These are phyloP conservation scores for Panagrolaimus sp. DNA, from an alignment of 1,140 invertebrate genomes.

Conservation along the genomic window DNA sequence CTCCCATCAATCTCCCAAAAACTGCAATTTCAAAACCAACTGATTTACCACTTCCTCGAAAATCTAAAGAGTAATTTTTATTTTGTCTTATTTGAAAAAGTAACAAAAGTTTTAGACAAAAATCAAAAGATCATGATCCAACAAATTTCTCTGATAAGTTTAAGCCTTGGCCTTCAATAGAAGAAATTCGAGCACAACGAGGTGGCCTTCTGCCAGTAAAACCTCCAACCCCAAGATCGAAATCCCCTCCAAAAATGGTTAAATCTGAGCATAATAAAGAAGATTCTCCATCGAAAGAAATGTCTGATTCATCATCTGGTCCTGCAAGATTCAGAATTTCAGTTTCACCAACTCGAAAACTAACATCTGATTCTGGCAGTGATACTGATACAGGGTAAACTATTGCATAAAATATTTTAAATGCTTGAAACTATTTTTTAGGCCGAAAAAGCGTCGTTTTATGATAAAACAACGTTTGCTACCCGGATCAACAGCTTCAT, in stretches of 20 bases:
- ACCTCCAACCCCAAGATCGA: background rate
- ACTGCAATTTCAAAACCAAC: background rate
- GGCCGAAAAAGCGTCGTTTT: constrained; percentile 22
- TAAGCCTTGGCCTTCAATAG: constrained; percentile 43
- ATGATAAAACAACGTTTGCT: constrained; percentile 43
- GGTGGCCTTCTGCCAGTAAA: constrained; percentile 23
- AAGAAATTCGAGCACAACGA: constrained; percentile 37
- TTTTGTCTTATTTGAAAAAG: background rate
- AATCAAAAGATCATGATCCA: background rate
- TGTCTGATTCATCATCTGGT: background rate
- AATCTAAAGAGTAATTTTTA: background rate
- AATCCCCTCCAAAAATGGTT: constrained; percentile 27
- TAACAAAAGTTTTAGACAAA: constrained; percentile 1
- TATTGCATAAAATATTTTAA: background rate
- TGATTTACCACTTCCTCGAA: constrained; percentile 3
- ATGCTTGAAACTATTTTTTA: background rate
- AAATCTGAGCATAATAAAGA: constrained; percentile 22
- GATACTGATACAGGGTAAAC: background rate
- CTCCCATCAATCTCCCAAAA: background rate
- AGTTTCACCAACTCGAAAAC: constrained; percentile 35
- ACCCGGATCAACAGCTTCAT: constrained; percentile 31
- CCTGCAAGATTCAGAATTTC: constrained; percentile 33
- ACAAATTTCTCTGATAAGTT: constrained; percentile 30
- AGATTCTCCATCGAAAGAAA: background rate
- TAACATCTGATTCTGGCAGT: constrained; percentile 12